phyloP scores from a whole-genome alignment of 2,113 vertebrate species.

The Amia ocellicauda region DNA sequence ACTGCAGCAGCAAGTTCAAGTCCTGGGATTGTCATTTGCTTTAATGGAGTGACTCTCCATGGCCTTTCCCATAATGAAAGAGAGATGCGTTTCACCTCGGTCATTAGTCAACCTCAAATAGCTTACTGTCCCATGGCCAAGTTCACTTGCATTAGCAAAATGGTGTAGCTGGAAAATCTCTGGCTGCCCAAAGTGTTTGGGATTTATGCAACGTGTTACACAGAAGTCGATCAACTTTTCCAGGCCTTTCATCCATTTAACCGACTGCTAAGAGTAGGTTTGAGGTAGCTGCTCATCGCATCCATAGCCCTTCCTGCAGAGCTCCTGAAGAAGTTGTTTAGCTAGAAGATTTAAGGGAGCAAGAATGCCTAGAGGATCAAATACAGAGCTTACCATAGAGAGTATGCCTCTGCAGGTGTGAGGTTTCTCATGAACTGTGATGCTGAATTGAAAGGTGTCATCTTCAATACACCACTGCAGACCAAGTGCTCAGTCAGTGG shows the following conservation, averaged over 20 bases:
- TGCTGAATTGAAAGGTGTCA: slow-evolving; percentile 10
- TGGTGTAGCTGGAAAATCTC: not conserved
- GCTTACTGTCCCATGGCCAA: slow-evolving; percentile 13
- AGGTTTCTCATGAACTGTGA: slow-evolving; percentile 5
- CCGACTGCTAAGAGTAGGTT: not conserved
- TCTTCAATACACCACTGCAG: slow-evolving; percentile 13
- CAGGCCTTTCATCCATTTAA: not conserved
- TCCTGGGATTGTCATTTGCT: slow-evolving; percentile 18
- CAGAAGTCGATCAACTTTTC: not conserved
- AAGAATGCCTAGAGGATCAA: slow-evolving; percentile 22
- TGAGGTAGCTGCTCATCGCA: slow-evolving; percentile 5
- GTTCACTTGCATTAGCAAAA: slow-evolving; percentile 24
- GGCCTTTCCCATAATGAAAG: slow-evolving; percentile 30
- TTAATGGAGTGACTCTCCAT: slow-evolving; percentile 20
- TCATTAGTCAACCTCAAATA: slow-evolving; percentile 24
- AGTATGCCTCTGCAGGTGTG: slow-evolving; percentile 18
- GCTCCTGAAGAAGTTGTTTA: slow-evolving; percentile 5
- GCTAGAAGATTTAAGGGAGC: slow-evolving; percentile 13
- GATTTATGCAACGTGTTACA: slow-evolving; percentile 12
- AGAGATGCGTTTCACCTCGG: slow-evolving; percentile 12
- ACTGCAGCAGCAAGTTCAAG: slow-evolving; percentile 20
- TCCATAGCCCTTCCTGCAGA: not conserved
- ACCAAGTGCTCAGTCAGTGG: slow-evolving; percentile 14
- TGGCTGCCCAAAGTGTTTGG: not conserved
- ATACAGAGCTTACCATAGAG: slow-evolving; percentile 15